Base-by-base conservation (phyloP, 2,797 vertebrate genomes). In the Sparus aurata region DNA sequence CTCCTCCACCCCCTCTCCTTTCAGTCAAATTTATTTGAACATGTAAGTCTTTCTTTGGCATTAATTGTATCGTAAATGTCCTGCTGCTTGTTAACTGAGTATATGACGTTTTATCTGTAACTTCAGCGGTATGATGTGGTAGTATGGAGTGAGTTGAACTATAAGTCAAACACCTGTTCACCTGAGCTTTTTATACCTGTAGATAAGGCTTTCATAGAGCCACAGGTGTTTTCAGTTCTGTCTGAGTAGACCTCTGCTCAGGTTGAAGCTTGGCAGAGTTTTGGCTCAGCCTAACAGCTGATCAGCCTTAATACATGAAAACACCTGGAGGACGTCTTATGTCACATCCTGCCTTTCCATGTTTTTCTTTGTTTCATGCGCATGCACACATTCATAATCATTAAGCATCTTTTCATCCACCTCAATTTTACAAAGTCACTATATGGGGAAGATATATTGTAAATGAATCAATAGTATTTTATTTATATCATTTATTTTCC, bases 271-370 rank as follows among this genome's bases (percentile, higher is more conserved):
- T 25, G 45, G 9, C 23, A 46, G 67, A 70, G 17, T 50, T 71
- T 27, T 73, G 62, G 18, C 59, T 64, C 38, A 11, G 12, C 69
- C n/a, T 22, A 23, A 22, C 59, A 27, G 25, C 27, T 64, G 12
- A 47, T 73, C 41, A 76, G 23, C 46, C 50, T 23, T 7, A 57
- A 46, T 53, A 23, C 64, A 57, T 54, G 12, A 57, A 71, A 57
- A 46, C 46, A 66, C 53, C 60, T 80, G 47, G 12, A 52, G 9
- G 16, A 17, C 8, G 0, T 69, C n/a, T 23, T 62, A 13, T 20
- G 34, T 23, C 17, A 45, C 27, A 0, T 9, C 45, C 45, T 22
- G 12, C 22, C 5, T 7, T 23, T 0, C 5, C 25, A 23, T 47
- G 13, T 15, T 25, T 45, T 60, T 52, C 41, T 34, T 23, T 53